These are phyloP conservation scores for Megamerina dolium DNA, from an alignment of 2,888 invertebrate genomes.

Conservation along the genomic window DNA sequence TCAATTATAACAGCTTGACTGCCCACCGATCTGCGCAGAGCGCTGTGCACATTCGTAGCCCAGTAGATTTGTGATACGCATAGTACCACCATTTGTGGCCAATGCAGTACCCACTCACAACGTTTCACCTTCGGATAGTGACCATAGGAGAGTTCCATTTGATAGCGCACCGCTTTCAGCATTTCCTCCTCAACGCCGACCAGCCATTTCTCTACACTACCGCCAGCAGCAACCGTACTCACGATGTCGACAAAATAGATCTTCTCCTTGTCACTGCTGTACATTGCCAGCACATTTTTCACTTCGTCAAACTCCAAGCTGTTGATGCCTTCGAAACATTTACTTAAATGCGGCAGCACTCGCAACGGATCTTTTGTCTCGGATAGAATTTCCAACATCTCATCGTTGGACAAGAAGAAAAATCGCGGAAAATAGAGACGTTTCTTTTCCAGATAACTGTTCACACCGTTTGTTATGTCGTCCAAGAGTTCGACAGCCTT, in stretches of 20 bases:
- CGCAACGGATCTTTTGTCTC: constrained; percentile 59
- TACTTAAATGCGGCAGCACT: constrained; percentile 59
- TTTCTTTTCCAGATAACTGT: constrained; percentile 61
- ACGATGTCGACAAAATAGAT: constrained; percentile 52
- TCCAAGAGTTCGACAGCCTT: constrained; percentile 55
- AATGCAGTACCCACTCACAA: constrained; percentile 55
- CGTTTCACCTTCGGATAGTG: constrained; percentile 47
- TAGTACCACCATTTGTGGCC: constrained; percentile 61
- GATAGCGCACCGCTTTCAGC: constrained; percentile 52
- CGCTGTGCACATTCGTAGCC: constrained; percentile 58
- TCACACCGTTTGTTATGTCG: constrained; percentile 58
- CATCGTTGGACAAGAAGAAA: constrained; percentile 70
- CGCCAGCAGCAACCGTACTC: constrained; percentile 53
- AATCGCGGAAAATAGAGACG: constrained; percentile 64
- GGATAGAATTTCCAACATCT: constrained; percentile 66
- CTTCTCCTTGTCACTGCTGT: constrained; percentile 57
- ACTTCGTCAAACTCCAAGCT: constrained; percentile 51
- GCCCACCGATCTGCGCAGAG: constrained; percentile 49
- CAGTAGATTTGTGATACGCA: constrained; percentile 60
- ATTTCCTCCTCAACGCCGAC: constrained; percentile 58
- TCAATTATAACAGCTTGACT: constrained; percentile 45
- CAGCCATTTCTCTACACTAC: constrained; percentile 65
- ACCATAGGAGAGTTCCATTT: constrained; percentile 47
- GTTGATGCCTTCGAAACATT: constrained; percentile 65
- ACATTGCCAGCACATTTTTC: constrained; percentile 56